These are phyloP conservation scores for Epinephelus malabaricus DNA, from an alignment of 2,797 vertebrate genomes.

Conservation along the genomic window DNA sequence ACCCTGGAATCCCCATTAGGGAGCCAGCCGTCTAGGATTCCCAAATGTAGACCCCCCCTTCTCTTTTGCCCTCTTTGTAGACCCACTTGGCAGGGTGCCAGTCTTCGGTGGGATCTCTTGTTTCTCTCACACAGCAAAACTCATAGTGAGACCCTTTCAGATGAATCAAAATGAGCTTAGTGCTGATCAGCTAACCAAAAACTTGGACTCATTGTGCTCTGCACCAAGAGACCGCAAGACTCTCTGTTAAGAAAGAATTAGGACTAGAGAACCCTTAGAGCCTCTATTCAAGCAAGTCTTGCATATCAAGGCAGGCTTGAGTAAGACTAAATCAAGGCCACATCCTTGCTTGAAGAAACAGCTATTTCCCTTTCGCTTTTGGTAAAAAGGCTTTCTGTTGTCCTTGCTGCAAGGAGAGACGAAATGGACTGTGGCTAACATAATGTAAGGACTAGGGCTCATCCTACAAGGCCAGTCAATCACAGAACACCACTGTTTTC, in stretches of 20 bases:
- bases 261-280: conserved; percentile 26
- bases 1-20: conserved; percentile 78
- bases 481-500: conserved; percentile 75
- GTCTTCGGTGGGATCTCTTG: conserved; percentile 54
- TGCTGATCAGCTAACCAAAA: conserved; percentile 70
- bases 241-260: conserved; percentile 49
- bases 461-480: conserved; percentile 82
- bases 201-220: conserved; percentile 48
- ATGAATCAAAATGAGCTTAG: conserved; percentile 74
- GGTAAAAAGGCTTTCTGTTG: conserved; percentile 48
- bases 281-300: conserved; percentile 35
- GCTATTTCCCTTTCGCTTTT: conserved; percentile 35
- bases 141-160: conserved; percentile 60
- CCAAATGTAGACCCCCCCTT: conserved; percentile 40
- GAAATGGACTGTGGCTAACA: conserved; percentile 62
- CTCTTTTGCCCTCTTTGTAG: conserved; percentile 40
- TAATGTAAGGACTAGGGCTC: conserved; percentile 68
- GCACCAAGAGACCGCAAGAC: conserved; percentile 38
- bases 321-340: conserved; percentile 51
- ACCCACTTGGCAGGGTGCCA: conserved; percentile 59
- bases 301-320: conserved; percentile 45
- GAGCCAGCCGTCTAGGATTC: conserved; percentile 66
- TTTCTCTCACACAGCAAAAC: conserved; percentile 64
- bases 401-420: conserved; percentile 60
- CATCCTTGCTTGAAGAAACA: conserved; percentile 46